Evolutionary conservation across 2,797 vertebrate genomes (phyloP), one percentile per base, ranked within the genome.

Genomic region (Anguilla obscura): DNA sequence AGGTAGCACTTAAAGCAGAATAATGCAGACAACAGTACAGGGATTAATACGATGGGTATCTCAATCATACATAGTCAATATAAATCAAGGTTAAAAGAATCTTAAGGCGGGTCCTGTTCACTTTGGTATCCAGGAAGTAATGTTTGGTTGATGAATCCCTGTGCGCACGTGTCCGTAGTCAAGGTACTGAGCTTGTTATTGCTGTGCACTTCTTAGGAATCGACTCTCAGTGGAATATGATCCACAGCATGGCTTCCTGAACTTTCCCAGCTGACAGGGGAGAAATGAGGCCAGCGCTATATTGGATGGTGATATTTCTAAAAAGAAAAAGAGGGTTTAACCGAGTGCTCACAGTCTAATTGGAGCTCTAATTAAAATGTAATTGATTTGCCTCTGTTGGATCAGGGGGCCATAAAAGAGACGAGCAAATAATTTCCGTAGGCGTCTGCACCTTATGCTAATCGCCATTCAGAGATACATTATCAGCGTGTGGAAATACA

Each of bases 171-270:
- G 24, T 69, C 71, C 33, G 12, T 76, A 76, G 36, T 12, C 33
- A 76, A 76, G 71, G 71, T 16, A 14, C 71, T 36, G 10, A 76
- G 71, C 27, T 76, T 76, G 71, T 76, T 76, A 76, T 76, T 76
- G 71, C 40, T 48, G 5, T 8, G 3, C 1, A 2, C 33, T 21
- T 48, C 76, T 48, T 21, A 80, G 40, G 76, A 40, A 21, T 80
- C 76, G 21, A 36, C 76, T 7, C 76, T 80, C 76, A 0, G 76
- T 45, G 36, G 76, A 80, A 76, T 36, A 36, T 36, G 18, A 36
- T 36, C 71, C 27, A 3, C 27, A 7, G 74, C 33, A 48, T 7
- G 76, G 76, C 33, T 36, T 33, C 33, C 40, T 18, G 33, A 33
- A n/a, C 36, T 40, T 36, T 80, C 76, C 40, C 40, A 8, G 76